Evolutionary conservation across 2,888 invertebrate genomes (phyloP), one percentile per base, ranked within the genome.

Genomic region (Seladonia tumulorum): DNA sequence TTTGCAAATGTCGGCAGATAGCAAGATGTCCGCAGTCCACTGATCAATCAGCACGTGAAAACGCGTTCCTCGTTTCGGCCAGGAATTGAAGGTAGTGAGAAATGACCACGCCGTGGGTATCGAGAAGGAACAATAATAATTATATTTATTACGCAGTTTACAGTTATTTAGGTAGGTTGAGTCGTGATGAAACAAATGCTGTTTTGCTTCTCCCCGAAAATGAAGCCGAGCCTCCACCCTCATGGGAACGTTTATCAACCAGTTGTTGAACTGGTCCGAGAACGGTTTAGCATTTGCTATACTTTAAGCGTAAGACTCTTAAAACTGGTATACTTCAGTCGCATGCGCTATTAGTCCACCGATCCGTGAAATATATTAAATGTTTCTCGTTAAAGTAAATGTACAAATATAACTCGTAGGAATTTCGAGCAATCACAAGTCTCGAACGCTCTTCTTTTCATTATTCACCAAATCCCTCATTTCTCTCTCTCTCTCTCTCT

Each of bases 311-410:
- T 90, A 84, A 89, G 86, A 89, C 90, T 75, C 82, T 83, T 87
- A 82, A 85, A 88, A 85, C 72, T 88, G 80, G 79, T 89, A 89
- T 81, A 83, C 81, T 74, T 90, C 83, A 75, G 81, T 88, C 90
- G 90, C 88, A 84, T 88, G 90, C 88, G 85, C 86, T 83, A 85
- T 70, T 86, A 80, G 72, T 75, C 79, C 83, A 88, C 88, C 86
- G 89, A 90, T 90, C 74, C 77, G 83, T 84, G 78, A 90, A 81
- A 88, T 90, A 88, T 88, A 82, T 90, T 83, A 89, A 90, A 35
- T 84, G 75, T 79, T 86, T 86, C 81, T 89, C 74, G 76, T 89
- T 68, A 75, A 90, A 89, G 86, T 88, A 88, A 90, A 88, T 90
- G 82, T 81, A 90, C 84, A 88, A 88, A 89, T 89, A 83, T 85